Evolutionary conservation across 92 coral and sea anemone species (phyloP).

Genomic region (Montipora capitata): DNA sequence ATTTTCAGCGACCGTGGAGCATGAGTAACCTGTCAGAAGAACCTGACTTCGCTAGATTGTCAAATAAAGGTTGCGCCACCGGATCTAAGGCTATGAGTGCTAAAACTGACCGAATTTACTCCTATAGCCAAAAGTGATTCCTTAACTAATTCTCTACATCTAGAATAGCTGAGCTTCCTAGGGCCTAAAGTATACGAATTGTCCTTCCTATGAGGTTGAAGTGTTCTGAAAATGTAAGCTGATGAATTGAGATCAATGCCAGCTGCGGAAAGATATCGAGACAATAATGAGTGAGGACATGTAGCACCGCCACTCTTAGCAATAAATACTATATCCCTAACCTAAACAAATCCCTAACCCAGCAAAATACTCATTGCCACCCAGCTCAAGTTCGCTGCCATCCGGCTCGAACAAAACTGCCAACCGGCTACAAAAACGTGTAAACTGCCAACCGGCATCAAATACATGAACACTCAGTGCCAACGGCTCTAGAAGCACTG

Average conservation of each 20-base stretch:
- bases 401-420: constrained; percentile 21
- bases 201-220: not conserved
- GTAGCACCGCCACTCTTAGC: constrained; percentile 54
- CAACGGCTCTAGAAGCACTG: not conserved
- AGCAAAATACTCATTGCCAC: constrained; percentile 5
- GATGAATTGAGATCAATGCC: constrained; percentile 19
- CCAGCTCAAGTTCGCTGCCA: not conserved
- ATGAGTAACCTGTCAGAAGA: constrained; percentile 38
- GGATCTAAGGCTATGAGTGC: constrained; percentile 65
- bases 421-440: constrained; percentile 12
- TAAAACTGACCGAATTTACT: constrained; percentile 1
- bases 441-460: constrained; percentile 12
- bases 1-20: constrained; percentile 66
- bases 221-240: constrained; percentile 15
- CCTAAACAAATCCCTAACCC: constrained; percentile 11
- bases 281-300: constrained; percentile 58
- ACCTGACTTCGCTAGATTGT: constrained; percentile 16
- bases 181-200: constrained; percentile 33
- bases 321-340: constrained; percentile 64
- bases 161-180: constrained; percentile 45
- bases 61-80: constrained; percentile 60
- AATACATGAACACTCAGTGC: constrained; percentile 1
- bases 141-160: constrained; percentile 67
- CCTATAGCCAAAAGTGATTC: constrained; percentile 57
- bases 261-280: constrained; percentile 45